Evolutionary conservation across 2,888 invertebrate genomes (phyloP).

Genomic region (Embidobia sp.): DNA sequence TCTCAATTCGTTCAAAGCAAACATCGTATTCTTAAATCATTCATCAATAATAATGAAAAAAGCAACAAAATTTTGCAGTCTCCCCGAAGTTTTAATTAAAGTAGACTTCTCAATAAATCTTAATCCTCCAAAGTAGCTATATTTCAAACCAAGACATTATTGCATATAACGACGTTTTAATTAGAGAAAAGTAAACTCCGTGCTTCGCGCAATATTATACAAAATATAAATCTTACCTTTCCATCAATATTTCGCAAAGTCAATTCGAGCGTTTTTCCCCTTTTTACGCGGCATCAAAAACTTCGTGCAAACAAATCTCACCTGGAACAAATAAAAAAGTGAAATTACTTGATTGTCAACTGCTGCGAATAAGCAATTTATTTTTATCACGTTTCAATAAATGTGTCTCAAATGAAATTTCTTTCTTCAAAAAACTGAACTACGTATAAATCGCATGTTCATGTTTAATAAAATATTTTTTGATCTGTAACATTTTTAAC

Average conservation of each 20-base stretch:
- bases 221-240: constrained; percentile 38
- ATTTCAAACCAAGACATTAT: constrained; percentile 37
- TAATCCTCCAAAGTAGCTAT: constrained; percentile 30
- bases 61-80: constrained; percentile 14
- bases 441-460: no score
- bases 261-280: constrained; percentile 9
- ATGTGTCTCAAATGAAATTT: no score
- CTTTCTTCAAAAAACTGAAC: no score
- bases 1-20: neutral
- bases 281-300: constrained; percentile 6
- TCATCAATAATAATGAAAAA: neutral
- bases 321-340: constrained; percentile 22
- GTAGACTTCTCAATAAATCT: constrained; percentile 45
- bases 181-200: constrained; percentile 50
- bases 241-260: constrained; percentile 29
- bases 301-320: constrained; percentile 3
- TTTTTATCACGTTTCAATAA: no score
- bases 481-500: no score
- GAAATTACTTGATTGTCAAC: no score
- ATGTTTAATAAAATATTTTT: no score
- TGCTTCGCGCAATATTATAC: constrained; percentile 13
- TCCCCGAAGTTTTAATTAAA: constrained; percentile 44
- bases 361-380: no score
- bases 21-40: constrained; percentile 5
- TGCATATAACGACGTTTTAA: constrained; percentile 52